phyloP scores from a whole-genome alignment of 2,888 invertebrate species.

The Neuroscelio doddi region DNA sequence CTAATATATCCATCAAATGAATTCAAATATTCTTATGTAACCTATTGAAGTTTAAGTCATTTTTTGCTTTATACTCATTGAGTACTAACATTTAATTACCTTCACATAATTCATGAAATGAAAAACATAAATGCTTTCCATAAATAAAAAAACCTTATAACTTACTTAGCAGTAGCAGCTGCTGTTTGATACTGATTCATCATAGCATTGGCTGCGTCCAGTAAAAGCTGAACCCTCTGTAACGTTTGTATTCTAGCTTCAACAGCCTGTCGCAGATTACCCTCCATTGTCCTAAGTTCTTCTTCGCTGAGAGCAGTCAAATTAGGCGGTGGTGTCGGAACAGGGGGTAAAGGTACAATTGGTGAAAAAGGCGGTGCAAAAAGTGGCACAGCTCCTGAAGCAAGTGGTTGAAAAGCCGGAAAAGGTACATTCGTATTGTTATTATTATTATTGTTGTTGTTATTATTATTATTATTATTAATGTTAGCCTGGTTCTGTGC shows the following conservation, averaged over 20 bases:
- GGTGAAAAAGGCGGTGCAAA: conserved; percentile 74
- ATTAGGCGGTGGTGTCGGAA: conserved; percentile 85
- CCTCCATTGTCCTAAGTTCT: conserved; percentile 91
- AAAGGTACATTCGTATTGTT: conserved; percentile 47
- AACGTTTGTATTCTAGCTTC: conserved; percentile 91
- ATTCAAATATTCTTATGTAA: too few species aligned
- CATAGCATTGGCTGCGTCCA: conserved; percentile 94
- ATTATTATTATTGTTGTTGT: conserved; percentile 29
- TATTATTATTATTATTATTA: conserved; percentile 41
- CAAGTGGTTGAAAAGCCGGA: conserved; percentile 55
- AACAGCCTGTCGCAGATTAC: conserved; percentile 87
- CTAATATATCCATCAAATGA: too few species aligned
- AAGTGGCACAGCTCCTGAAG: conserved; percentile 66
- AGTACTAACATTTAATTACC: neutral
- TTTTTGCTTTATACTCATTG: neutral
- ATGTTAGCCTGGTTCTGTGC: conserved; percentile 36
- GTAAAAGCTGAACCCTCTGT: conserved; percentile 88
- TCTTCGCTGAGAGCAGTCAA: conserved; percentile 85
- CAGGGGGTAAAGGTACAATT: conserved; percentile 77
- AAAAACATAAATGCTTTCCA: neutral
- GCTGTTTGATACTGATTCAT: conserved; percentile 94
- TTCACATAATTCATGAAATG: neutral
- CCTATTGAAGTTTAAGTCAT: too few species aligned
- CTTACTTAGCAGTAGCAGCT: conserved; percentile 73
- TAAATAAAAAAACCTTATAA: conserved; percentile 30